Conservation (phyloP, 2,797 vertebrate species). For the Tachyglossus aculeatus region DNA sequence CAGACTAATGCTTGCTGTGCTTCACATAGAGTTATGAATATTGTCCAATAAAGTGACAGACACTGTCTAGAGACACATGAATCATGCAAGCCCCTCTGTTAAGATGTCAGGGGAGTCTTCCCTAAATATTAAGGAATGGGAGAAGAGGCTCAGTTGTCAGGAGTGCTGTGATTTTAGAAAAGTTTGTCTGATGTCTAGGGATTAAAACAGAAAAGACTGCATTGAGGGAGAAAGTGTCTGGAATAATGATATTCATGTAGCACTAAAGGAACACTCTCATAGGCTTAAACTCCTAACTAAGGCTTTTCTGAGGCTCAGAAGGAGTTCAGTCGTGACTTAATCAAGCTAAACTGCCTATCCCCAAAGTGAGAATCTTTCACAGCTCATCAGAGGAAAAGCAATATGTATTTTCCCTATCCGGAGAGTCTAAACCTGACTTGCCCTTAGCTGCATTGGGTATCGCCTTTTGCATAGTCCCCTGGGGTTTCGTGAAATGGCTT, state of each 20-base stretch:
- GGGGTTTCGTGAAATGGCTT: too few relatives aligned
- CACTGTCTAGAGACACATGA: neutral
- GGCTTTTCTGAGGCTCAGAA: constrained; percentile 54
- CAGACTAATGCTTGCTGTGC: too few relatives aligned
- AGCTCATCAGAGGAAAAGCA: constrained; percentile 60
- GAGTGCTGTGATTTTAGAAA: neutral
- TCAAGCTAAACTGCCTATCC: constrained; percentile 66
- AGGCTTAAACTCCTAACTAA: too few relatives aligned
- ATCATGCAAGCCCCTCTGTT: neutral
- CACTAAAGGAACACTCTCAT: too few relatives aligned
- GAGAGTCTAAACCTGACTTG: too few relatives aligned
- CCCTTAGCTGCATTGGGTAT: too few relatives aligned
- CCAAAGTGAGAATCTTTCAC: constrained; percentile 67
- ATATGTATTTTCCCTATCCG: constrained; percentile 37
- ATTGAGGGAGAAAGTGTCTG: neutral
- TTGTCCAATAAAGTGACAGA: too few relatives aligned
- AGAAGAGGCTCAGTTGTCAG: neutral
- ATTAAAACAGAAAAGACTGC: neutral
- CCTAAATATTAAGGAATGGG: neutral
- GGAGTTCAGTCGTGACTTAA: constrained; percentile 54
- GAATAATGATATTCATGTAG: too few relatives aligned
- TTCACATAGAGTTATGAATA: too few relatives aligned
- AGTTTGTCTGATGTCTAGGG: neutral
- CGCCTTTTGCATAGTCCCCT: too few relatives aligned
- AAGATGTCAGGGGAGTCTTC: neutral